Evolutionary conservation across 2,888 invertebrate genomes (phyloP).

Genomic region (Leptopilina drosophilae): DNA sequence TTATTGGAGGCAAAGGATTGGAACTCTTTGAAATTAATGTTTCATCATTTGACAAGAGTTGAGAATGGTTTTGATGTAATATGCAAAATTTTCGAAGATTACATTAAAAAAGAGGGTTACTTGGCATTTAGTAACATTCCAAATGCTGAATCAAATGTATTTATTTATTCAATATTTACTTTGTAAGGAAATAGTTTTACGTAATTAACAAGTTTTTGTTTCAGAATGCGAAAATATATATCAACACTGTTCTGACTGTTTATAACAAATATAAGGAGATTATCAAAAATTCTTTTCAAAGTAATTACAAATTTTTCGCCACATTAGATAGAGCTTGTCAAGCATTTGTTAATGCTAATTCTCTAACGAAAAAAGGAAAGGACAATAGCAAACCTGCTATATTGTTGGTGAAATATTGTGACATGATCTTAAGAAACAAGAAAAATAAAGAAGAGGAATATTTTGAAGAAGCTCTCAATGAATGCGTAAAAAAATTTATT

Average conservation of each 20-base stretch:
- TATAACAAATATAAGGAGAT: not conserved
- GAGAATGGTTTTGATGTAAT: conserved; percentile 94
- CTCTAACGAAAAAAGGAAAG: not conserved
- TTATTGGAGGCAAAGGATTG: conserved; percentile 96
- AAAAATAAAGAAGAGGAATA: not conserved
- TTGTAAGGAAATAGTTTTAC: not conserved
- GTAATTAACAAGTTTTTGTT: conserved; percentile 40
- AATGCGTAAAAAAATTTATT: not conserved
- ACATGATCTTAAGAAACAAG: not conserved
- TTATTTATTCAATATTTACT: conserved; percentile 59
- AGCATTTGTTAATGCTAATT: not conserved
- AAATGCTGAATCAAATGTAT: conserved; percentile 91
- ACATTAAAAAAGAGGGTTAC: conserved; percentile 94
- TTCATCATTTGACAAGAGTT: conserved; percentile 93
- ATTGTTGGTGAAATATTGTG: not conserved
- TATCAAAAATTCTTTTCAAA: not conserved
- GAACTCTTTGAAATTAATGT: conserved; percentile 96
- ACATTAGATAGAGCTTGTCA: not conserved
- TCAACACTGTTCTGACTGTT: not conserved
- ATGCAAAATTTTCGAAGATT: conserved; percentile 91
- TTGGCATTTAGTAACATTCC: conserved; percentile 96
- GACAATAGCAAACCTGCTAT: not conserved
- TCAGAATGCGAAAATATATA: conserved; percentile 8
- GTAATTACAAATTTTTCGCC: not conserved
- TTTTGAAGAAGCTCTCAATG: not conserved